A percentile compares a stretch with the other conserved stretches of the same genome.
These are phyloP conservation scores for Tipula unca DNA, from an alignment of 2,888 invertebrate genomes.

Conservation along the genomic window DNA sequence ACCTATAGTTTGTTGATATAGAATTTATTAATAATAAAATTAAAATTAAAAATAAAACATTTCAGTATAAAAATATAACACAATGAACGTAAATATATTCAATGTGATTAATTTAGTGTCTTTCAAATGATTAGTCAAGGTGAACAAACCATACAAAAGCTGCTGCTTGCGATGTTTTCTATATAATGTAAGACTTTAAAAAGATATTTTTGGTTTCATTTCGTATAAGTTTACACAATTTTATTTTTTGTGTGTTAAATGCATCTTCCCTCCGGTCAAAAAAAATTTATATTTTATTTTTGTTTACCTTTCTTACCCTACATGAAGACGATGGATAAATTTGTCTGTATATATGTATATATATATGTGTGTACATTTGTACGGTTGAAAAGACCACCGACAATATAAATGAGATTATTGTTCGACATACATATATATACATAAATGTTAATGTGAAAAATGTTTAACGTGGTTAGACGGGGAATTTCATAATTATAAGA, in stretches of 20 bases:
- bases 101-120: slow-evolving; percentile 14
- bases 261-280: not conserved
- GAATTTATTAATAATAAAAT: not conserved
- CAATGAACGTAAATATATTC: not conserved
- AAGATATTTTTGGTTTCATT: not conserved
- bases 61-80: not conserved
- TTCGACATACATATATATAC: not conserved
- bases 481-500: no score
- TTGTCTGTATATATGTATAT: not conserved
- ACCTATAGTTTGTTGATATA: not conserved
- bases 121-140: slow-evolving; percentile 8
- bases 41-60: not conserved
- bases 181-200: not conserved
- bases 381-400: not conserved
- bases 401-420: not conserved
- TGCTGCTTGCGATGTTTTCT: not conserved
- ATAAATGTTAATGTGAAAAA: no score
- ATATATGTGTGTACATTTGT: not conserved
- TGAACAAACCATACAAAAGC: not conserved
- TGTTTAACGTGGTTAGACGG: not conserved
- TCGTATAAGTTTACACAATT: not conserved
- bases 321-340: not conserved
- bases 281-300: not conserved
- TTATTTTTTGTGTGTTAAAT: not conserved
- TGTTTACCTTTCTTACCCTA: not conserved